Conservation (phyloP, 37 sponge, comb jelly and placozoan species). For the Axinella damicornis region DNA sequence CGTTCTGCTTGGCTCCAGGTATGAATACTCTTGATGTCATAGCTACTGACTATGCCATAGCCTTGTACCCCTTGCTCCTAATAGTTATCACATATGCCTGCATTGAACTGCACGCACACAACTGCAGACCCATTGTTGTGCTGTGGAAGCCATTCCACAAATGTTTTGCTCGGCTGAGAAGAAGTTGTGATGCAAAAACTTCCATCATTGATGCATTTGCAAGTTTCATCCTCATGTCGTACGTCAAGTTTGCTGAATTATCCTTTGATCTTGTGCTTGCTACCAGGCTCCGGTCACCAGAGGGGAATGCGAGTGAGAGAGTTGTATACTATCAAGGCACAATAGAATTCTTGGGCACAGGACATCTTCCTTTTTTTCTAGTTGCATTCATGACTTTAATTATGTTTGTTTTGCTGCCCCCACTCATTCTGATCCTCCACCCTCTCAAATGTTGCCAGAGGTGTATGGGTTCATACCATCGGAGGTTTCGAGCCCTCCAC, state of each 20-base stretch:
- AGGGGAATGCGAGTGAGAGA: not conserved
- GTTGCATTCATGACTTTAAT: not conserved
- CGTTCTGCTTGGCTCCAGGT: not conserved
- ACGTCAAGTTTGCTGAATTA: not conserved
- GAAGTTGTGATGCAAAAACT: not conserved
- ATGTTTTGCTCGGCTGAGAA: not conserved
- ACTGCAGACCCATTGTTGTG: not conserved
- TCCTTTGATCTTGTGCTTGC: not conserved
- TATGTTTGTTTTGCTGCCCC: not conserved
- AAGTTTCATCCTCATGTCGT: not conserved
- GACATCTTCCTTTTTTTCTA: not conserved
- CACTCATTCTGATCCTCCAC: not conserved
- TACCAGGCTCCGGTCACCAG: not conserved
- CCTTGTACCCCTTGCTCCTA: not conserved
- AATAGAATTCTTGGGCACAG: not conserved
- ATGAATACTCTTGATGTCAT: not conserved
- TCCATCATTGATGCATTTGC: conserved; percentile 11
- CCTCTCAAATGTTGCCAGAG: not conserved
- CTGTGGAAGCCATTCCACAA: not conserved
- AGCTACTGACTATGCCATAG: not conserved
- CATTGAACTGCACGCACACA: not conserved
- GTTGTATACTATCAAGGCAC: not conserved
- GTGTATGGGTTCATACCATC: not conserved
- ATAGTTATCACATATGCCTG: not conserved
- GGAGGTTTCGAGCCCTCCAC: not conserved